Evolutionary conservation across 2,113 vertebrate species (phyloP).

Genomic region (Nyctereutes procyonoides): DNA sequence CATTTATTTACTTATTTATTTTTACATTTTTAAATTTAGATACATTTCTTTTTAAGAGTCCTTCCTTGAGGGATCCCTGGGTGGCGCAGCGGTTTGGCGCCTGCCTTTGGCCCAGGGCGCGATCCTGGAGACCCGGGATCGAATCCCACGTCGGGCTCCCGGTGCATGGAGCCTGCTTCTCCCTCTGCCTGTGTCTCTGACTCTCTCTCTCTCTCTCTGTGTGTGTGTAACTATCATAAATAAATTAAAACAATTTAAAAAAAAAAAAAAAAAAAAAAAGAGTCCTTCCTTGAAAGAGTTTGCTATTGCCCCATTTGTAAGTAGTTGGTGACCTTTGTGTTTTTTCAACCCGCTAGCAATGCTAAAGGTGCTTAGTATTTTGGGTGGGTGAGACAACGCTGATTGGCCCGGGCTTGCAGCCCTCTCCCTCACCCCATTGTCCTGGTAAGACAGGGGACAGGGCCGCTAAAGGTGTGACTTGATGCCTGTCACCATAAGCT

Average conservation of each 20-base stretch:
- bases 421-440: neutral
- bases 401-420: neutral
- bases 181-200: too few relatives aligned
- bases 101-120: too few relatives aligned
- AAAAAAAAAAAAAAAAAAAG: too few relatives aligned
- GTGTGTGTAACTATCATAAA: too few relatives aligned
- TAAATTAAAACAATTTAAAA: too few relatives aligned
- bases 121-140: too few relatives aligned
- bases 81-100: too few relatives aligned
- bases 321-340: neutral
- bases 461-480: slow-evolving; percentile 59
- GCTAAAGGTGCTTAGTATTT: slow-evolving; percentile 24
- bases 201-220: too few relatives aligned
- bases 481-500: slow-evolving; percentile 30
- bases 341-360: neutral
- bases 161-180: too few relatives aligned
- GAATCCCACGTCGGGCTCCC: too few relatives aligned
- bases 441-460: neutral
- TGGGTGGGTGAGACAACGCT: neutral
- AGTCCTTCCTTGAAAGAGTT: neutral
- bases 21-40: neutral
- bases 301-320: slow-evolving; percentile 1
- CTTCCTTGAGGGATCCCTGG: too few relatives aligned
- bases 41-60: slow-evolving; percentile 13
- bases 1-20: neutral